Percentiles rank a stretch among this genome's conserved stretches.
Evolutionary conservation across 1,140 invertebrate genomes (phyloP).

Genomic region (Ceratosolen solmsi): DNA sequence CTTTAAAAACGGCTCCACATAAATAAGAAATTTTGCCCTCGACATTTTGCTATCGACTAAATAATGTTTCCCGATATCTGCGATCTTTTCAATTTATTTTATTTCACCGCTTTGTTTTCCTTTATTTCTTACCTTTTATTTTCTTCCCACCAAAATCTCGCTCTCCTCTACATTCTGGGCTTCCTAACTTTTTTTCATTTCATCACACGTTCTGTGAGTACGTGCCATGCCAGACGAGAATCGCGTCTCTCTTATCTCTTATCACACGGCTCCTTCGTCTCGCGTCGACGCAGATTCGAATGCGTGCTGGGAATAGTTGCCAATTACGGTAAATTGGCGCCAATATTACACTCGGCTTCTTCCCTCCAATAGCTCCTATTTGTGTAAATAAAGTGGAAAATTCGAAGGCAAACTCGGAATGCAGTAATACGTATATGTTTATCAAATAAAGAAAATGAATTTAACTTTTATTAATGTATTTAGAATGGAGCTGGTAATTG

Average conservation of each 20-base stretch:
- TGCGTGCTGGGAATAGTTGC: constrained; percentile 64
- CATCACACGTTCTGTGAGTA: constrained; percentile 38
- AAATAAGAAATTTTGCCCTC: background rate
- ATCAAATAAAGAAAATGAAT: background rate
- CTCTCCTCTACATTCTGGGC: constrained; percentile 46
- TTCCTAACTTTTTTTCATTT: constrained; percentile 48
- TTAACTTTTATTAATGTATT: no score
- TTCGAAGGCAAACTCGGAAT: background rate
- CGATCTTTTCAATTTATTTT: constrained; percentile 33
- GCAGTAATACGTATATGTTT: background rate
- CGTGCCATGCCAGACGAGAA: constrained; percentile 43
- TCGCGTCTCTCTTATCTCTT: constrained; percentile 39
- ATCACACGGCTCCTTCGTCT: constrained; percentile 26
- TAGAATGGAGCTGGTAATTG: no score
- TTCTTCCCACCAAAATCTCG: background rate
- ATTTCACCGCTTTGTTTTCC: constrained; percentile 50
- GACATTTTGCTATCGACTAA: background rate
- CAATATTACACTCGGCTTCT: constrained; percentile 39
- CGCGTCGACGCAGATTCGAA: constrained; percentile 9
- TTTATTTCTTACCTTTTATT: constrained; percentile 53
- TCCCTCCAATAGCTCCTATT: background rate
- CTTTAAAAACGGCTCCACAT: background rate
- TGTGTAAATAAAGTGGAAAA: constrained; percentile 32
- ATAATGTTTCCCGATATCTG: constrained; percentile 18
- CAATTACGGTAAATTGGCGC: constrained; percentile 62